Evolutionary conservation across 2,888 invertebrate species (phyloP).

Genomic region (Lottia gigantea): DNA sequence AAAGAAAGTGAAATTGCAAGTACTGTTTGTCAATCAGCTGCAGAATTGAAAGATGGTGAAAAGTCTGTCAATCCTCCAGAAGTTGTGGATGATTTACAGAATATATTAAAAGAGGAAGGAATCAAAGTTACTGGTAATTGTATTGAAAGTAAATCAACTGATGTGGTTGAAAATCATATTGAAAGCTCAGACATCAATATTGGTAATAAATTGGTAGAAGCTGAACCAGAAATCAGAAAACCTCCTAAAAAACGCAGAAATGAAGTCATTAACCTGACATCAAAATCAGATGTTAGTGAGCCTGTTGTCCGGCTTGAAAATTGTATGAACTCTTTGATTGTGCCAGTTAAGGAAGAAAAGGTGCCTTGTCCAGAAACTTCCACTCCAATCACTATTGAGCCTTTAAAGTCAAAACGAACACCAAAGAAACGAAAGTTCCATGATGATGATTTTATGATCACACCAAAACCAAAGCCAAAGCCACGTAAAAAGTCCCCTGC

Average conservation of each 20-base stretch:
- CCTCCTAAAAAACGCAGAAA: constrained; percentile 32
- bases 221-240: neutral
- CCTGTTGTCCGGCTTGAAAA: constrained; percentile 9
- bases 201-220: neutral
- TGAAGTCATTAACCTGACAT: constrained; percentile 16
- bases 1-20: neutral
- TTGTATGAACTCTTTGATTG: too few species aligned
- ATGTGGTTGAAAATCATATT: neutral
- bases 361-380: constrained; percentile 15
- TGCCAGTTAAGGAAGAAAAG: neutral
- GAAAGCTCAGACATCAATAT: neutral
- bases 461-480: neutral
- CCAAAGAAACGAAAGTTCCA: constrained; percentile 18
- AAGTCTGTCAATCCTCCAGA: too few species aligned
- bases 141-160: neutral
- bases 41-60: too few species aligned
- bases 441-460: neutral
- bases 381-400: neutral
- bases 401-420: constrained; percentile 15
- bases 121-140: too few species aligned
- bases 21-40: constrained; percentile 5
- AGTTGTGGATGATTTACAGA: too few species aligned
- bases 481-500: neutral
- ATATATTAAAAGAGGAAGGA: too few species aligned
- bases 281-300: neutral